A percentile compares a stretch with the other conserved stretches of the same genome.
phyloP scores from a whole-genome alignment of 2,888 invertebrate genomes.

The Synanthedon tipuliformis region DNA sequence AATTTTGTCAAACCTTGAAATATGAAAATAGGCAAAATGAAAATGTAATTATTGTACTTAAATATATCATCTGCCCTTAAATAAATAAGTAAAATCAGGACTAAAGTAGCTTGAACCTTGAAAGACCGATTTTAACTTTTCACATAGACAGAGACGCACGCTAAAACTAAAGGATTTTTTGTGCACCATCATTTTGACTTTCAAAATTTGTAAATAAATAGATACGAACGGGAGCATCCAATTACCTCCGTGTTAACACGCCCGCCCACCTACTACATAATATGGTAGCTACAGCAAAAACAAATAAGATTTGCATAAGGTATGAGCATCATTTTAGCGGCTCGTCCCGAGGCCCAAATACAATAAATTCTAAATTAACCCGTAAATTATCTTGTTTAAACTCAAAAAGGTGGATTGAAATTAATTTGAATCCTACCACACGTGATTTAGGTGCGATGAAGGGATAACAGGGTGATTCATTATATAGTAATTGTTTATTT shows the following conservation, averaged over 20 bases:
- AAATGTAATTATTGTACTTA: too few species aligned
- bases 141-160: too few species aligned
- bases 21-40: too few species aligned
- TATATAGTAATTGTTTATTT: not conserved
- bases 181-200: too few species aligned
- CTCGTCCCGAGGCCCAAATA: slow-evolving; percentile 17
- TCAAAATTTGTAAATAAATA: too few species aligned
- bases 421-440: slow-evolving; percentile 35
- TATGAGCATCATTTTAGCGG: slow-evolving; percentile 12
- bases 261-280: not conserved
- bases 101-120: too few species aligned
- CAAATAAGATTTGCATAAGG: slow-evolving; percentile 1
- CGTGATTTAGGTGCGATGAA: slow-evolving; percentile 21
- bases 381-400: slow-evolving; percentile 44
- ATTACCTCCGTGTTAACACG: not conserved
- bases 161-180: too few species aligned
- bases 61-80: too few species aligned
- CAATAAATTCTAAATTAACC: slow-evolving; percentile 41
- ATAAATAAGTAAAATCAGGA: too few species aligned
- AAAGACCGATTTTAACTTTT: too few species aligned
- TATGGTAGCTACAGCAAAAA: not conserved
- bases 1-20: too few species aligned
- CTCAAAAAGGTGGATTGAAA: slow-evolving; percentile 35
- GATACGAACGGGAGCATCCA: too few species aligned
- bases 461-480: slow-evolving; percentile 1